Evolutionary conservation across 1,140 invertebrate species (phyloP).

Genomic region (Eulimnadia texana): DNA sequence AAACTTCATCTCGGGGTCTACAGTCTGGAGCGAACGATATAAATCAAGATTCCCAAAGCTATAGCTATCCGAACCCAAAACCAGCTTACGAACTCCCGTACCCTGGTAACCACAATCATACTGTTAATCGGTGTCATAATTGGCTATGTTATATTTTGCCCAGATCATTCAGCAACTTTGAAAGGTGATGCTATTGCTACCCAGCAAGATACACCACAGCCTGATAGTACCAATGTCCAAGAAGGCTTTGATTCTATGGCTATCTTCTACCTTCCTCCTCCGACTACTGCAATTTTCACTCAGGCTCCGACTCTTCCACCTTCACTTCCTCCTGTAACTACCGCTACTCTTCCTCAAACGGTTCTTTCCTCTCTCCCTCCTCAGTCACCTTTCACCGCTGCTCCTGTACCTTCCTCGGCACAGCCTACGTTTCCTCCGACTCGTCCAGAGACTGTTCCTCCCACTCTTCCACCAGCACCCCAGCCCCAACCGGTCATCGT

Average conservation of each 20-base stretch:
- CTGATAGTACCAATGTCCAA: not conserved
- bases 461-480: conserved; percentile 18
- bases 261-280: not conserved
- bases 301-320: not conserved
- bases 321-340: not conserved
- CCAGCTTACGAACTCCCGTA: not conserved
- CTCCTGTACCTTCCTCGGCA: too few relatives aligned
- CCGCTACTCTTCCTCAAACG: conserved; percentile 16
- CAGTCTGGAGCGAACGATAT: not conserved
- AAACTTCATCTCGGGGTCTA: too few relatives aligned
- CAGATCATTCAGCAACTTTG: not conserved
- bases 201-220: not conserved
- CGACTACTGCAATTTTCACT: not conserved
- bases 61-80: not conserved
- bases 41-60: not conserved
- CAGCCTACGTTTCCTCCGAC: too few relatives aligned
- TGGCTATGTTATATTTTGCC: too few relatives aligned
- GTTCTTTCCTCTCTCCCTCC: conserved; percentile 15
- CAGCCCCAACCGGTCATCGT: conserved; percentile 25
- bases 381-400: too few relatives aligned
- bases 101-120: too few relatives aligned
- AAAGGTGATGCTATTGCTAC: too few relatives aligned
- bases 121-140: too few relatives aligned
- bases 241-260: not conserved
- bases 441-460: too few relatives aligned